phyloP scores from a whole-genome alignment of 2,113 vertebrate genomes.

The Sterna hirundo region DNA sequence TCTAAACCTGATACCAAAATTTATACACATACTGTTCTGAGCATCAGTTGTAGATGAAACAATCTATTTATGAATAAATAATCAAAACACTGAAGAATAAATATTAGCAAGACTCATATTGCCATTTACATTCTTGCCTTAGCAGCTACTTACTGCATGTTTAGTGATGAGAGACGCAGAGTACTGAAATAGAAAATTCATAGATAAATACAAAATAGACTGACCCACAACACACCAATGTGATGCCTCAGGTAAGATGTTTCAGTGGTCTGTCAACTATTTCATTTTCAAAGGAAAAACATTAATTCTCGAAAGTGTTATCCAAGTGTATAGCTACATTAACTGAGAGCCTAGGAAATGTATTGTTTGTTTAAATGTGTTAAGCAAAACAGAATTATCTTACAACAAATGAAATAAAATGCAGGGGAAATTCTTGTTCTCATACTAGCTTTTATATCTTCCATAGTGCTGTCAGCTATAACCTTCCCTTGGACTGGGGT shows the following conservation, averaged over 20 bases:
- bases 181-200: neutral
- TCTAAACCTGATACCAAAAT: neutral
- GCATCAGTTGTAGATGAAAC: neutral
- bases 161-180: neutral
- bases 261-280: neutral
- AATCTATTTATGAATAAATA: neutral
- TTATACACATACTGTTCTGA: neutral
- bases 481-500: neutral
- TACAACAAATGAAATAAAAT: neutral
- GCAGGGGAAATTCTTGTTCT: neutral
- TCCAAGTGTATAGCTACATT: neutral
- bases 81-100: neutral
- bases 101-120: neutral
- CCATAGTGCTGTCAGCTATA: neutral
- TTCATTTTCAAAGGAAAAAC: neutral
- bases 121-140: neutral
- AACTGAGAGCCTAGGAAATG: neutral
- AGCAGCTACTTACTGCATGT: neutral
- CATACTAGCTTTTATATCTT: neutral
- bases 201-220: neutral
- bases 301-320: neutral
- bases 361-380: neutral
- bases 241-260: neutral
- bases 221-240: neutral
- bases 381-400: neutral